Base-by-base conservation (phyloP, 2,113 vertebrate genomes). In the Neotragus moschatus region DNA sequence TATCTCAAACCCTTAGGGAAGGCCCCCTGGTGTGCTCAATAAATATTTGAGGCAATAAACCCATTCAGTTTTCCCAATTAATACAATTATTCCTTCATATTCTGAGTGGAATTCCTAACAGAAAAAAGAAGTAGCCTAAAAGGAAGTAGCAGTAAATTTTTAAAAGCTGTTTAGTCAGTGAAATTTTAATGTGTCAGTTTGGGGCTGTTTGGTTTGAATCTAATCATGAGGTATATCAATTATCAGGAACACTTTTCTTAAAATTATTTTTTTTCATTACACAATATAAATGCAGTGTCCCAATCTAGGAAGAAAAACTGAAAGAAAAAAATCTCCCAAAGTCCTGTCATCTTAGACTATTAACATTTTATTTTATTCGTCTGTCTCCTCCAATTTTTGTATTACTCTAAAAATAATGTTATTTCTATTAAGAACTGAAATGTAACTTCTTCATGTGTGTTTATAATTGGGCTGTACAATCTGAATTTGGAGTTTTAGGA, bases 101-200 rank as follows among this genome's bases (percentile, higher is more conserved):
- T 94, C 75, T 85, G 13, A 87, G 49, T 75, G 84, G 58, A 96
- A 88, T 51, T 88, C 23, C 33, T 25, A 89, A 81, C 17, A 66
- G n/a, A 88, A 21, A 84, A 85, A 92, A 96, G 36, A 93, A 88
- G 77, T 10, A 94, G 51, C n/a, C 17, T 85, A 53, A 58, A 88
- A 84, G 14, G 16, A 96, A 95, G 81, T 36, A 56, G 51, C n/a
- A 84, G 33, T 39, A 56, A 79, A 23, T 77, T 94, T 94, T 84
- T 56, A 30, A 45, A 96, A 91, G 55, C 55, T 96, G 21, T 85
- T 94, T 94, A 90, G 17, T 91, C 86, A 93, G 33, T 66, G 93
- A 93, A 56, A 36, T 55, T 93, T 79, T 87, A 39, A 16, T 55
- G 33, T 51, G 8, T 55, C 39, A 43, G 30, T 91, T 93, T 66